A percentile compares a stretch with the other conserved stretches of the same genome.
Conservation (phyloP, 30 jellyfish, hydroid and myxozoan species). For the Aurelia aurita complex sp. Pacific region DNA sequence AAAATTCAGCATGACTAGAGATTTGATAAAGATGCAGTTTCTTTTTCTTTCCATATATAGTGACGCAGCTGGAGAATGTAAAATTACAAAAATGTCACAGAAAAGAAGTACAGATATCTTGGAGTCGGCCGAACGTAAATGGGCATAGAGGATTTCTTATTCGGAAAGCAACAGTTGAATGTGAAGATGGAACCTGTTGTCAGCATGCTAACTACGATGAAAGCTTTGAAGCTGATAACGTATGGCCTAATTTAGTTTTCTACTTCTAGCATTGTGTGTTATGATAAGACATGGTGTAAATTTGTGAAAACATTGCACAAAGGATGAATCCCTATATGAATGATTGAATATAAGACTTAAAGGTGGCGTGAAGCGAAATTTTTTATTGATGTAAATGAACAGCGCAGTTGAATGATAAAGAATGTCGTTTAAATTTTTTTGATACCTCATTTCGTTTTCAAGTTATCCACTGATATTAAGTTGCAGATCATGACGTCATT, state of each 20-base stretch:
- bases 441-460: too few species aligned
- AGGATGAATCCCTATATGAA: too few species aligned
- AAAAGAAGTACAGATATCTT: background rate
- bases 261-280: background rate
- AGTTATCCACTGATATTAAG: too few species aligned
- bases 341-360: too few species aligned
- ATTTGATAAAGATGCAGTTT: background rate
- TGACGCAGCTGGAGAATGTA: background rate
- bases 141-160: constrained; percentile 5
- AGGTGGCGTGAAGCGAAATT: too few species aligned
- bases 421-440: too few species aligned
- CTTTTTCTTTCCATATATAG: background rate
- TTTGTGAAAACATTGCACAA: background rate
- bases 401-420: too few species aligned
- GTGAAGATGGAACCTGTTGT: constrained; percentile 10
- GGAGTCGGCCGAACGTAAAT: constrained; percentile 8
- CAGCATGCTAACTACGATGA: constrained; percentile 16
- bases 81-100: constrained; percentile 3
- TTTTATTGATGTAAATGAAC: too few species aligned
- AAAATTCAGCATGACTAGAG: background rate
- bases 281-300: background rate
- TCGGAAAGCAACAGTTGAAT: constrained; percentile 7
- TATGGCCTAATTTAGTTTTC: background rate
- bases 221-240: background rate
- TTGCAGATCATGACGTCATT: too few species aligned